These are phyloP conservation scores for Dendrocincla tyrannina DNA, from an alignment of 2,797 vertebrate species.

Conservation along the genomic window DNA sequence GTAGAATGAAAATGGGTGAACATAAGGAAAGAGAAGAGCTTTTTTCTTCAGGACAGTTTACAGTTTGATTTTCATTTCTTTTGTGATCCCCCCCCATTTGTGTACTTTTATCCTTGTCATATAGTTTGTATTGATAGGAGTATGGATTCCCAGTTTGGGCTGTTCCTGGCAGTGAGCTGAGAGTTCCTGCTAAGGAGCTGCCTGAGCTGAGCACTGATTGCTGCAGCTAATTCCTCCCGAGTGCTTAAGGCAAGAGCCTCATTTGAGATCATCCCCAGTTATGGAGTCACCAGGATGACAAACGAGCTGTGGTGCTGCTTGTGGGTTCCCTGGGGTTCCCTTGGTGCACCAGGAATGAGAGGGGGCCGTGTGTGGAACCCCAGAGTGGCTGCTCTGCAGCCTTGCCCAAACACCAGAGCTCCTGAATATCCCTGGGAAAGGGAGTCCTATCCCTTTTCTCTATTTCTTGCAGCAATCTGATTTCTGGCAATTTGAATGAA, in stretches of 20 bases:
- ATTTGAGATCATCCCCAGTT: background rate
- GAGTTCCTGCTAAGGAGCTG: background rate
- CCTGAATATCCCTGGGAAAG: background rate
- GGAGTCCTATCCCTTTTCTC: background rate
- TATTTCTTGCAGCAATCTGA: background rate
- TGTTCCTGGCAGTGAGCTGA: background rate
- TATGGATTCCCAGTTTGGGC: background rate
- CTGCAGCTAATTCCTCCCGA: background rate
- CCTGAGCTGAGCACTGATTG: background rate
- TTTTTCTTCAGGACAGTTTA: background rate
- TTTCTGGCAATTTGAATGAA: background rate
- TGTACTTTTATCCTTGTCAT: background rate
- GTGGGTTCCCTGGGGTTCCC: rapidly evolving
- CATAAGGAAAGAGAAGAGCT: background rate
- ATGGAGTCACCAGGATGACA: background rate
- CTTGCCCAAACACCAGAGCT: background rate
- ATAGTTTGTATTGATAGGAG: background rate
- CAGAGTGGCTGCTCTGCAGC: rapidly evolving
- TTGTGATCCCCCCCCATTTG: background rate
- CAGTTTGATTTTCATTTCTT: background rate
- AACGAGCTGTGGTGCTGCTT: background rate
- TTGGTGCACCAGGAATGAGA: rapidly evolving
- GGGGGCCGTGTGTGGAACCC: rapidly evolving
- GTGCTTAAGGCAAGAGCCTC: background rate
- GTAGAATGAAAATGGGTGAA: background rate